Base-by-base conservation (phyloP, 2,888 invertebrate species). In the Calameuta pallipes region DNA sequence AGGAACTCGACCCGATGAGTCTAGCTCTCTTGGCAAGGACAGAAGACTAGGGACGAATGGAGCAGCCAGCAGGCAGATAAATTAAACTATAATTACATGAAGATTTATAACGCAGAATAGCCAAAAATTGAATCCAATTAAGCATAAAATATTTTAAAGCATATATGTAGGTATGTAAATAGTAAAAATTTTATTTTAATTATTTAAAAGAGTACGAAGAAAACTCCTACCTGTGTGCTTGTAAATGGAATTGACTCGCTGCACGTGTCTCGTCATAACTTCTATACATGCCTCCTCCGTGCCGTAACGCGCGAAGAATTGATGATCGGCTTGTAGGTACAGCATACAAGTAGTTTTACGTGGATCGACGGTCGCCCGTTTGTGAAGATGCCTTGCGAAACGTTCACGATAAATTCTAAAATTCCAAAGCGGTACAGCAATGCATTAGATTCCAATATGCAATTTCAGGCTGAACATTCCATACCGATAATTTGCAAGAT, bases 281-380 rank as follows among this genome's bases (percentile, higher is more conserved):
- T 98, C 98, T 84, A 98, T 98, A 90, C 98, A 98, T 1, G 98
- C 97, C 90, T 98, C 98, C 88, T 98, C 97, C 4, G 97, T 96
- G 78, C 97, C 97, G 92, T 98, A 97, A 92, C 98, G 96, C 89
- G 98, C 96, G 92, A 96, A 99, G 92, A 99, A 97, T 92, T 98
- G 96, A 92, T 99, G 98, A 92, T 98, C 97, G 4, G 99, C 98
- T 92, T 99, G 98, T 87, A 99, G 93, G 91, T 98, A 98, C 79
- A 99, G 94, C 94, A 98, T 96, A 89, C 99, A 99, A 0, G 98
- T 98, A 69, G 97, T 98, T 92, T 98, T 98, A 85, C 95, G 95
- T 36, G 97, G 97, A 92, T 96, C 96, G 73, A 96, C 94, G 1
- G 95, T 95, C 11, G 95, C 95, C 82, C 95, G 92, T 84, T 87